Evolutionary conservation across 92 coral and sea anemone genomes (phyloP), one percentile per base, ranked within the genome.

Genomic region (Epizoanthus rinbou): DNA sequence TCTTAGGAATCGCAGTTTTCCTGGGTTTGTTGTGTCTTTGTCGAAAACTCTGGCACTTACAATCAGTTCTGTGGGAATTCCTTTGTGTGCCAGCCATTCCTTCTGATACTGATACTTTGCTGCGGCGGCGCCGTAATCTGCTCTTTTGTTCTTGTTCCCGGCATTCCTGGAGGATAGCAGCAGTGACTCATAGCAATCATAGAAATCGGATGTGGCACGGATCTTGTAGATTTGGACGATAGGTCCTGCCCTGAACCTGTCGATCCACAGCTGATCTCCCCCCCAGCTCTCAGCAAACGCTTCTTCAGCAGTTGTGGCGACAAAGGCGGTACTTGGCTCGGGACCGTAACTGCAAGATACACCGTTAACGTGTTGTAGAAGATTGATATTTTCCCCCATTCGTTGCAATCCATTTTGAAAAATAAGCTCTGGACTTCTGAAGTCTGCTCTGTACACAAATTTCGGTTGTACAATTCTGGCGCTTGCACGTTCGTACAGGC

Each of bases 191-290:
- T 21, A 21, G 67, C 67, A 62, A 62, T 62, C 67, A 15, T 62
- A n/a, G 24, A 62, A 62, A 31, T 62, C 24, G 1, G 21, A 3
- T 0, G 67, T 62, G 5, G 67, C 67, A 14, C 67, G 67, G 67
- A 62, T 62, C 67, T 62, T 62, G 67, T 13, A 62, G 16, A 62
- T 62, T 62, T 62, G 67, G 28, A 62, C 67, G 22, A 19, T 5
- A 19, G 67, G 67, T 10, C 67, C 67, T 62, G 67, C 33, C 10
- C 18, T 62, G 67, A 19, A 62, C 11, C 25, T 62, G 28, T 62
- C 67, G 11, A 62, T 16, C 67, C 67, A 62, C 11, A 62, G 67
- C 67, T 62, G 67, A 62, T 62, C 67, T 22, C 67, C 67, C 24
- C 28, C 67, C 67, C 67, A 62, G 13, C 24, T 16, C 31, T 62